These are phyloP conservation scores for Diarsia brunnea DNA, from an alignment of 2,888 invertebrate species.

Conservation along the genomic window DNA sequence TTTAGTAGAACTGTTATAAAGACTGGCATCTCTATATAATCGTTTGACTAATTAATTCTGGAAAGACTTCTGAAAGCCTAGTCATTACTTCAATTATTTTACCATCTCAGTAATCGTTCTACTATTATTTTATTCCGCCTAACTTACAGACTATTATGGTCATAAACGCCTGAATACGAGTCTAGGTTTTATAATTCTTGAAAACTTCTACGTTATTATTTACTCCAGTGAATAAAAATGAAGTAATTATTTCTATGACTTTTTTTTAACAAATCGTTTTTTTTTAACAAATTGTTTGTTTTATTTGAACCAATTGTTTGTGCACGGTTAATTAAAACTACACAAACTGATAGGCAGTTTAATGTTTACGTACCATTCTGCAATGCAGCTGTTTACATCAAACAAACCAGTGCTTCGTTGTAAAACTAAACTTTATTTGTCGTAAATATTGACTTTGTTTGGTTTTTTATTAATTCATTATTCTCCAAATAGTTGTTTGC, in stretches of 20 bases:
- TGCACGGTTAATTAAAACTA: constrained; percentile 38
- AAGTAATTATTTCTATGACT: neutral
- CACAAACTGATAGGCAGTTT: constrained; percentile 42
- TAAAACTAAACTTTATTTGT: constrained; percentile 37
- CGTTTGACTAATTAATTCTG: too few relatives aligned
- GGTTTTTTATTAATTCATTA: constrained; percentile 31
- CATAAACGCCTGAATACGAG: neutral
- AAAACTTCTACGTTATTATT: neutral
- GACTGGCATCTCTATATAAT: too few relatives aligned
- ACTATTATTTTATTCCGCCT: neutral
- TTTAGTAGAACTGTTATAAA: too few relatives aligned
- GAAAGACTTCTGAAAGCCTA: neutral
- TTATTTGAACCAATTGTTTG: constrained; percentile 14
- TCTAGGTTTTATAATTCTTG: too few relatives aligned
- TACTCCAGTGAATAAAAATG: neutral
- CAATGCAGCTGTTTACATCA: constrained; percentile 52
- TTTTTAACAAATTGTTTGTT: neutral
- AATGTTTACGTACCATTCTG: constrained; percentile 34
- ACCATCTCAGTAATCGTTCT: neutral
- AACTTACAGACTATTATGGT: neutral
- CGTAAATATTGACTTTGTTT: constrained; percentile 38
- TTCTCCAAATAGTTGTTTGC: neutral
- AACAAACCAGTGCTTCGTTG: constrained; percentile 39
- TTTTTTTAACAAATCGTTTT: neutral
- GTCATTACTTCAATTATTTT: neutral